These are phyloP conservation scores for Psilopsiagon aurifrons DNA, from an alignment of 2,113 vertebrate genomes.

Conservation along the genomic window DNA sequence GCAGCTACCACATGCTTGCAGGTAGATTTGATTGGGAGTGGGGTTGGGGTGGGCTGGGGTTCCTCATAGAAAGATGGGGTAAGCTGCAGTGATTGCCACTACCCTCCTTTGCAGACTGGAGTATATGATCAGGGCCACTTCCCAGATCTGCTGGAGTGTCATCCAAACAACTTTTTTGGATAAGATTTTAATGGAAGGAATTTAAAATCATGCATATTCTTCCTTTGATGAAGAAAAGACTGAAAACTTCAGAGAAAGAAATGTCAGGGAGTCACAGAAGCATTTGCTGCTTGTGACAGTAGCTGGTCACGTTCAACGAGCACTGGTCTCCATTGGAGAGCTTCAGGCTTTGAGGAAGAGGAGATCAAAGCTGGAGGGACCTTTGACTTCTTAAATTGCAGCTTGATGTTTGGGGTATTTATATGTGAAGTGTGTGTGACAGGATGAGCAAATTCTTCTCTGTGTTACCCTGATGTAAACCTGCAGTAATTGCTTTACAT, in stretches of 20 bases:
- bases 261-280: neutral
- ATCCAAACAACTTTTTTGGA: neutral
- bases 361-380: neutral
- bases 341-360: neutral
- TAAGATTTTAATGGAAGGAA: neutral
- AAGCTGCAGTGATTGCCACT: neutral
- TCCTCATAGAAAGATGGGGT: neutral
- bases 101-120: neutral
- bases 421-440: neutral
- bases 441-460: neutral
- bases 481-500: neutral
- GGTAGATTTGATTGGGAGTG: neutral
- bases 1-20: neutral
- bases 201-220: neutral
- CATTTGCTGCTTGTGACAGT: neutral
- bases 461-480: neutral
- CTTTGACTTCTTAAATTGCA: neutral
- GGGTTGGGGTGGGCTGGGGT: neutral
- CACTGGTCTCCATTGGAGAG: accelerated
- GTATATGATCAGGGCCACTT: neutral
- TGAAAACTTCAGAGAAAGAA: neutral
- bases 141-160: neutral
- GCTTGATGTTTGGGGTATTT: neutral
- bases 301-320: neutral
- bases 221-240: neutral